Evolutionary conservation across 2,113 vertebrate species (phyloP).

Genomic region (Scolopax mira): DNA sequence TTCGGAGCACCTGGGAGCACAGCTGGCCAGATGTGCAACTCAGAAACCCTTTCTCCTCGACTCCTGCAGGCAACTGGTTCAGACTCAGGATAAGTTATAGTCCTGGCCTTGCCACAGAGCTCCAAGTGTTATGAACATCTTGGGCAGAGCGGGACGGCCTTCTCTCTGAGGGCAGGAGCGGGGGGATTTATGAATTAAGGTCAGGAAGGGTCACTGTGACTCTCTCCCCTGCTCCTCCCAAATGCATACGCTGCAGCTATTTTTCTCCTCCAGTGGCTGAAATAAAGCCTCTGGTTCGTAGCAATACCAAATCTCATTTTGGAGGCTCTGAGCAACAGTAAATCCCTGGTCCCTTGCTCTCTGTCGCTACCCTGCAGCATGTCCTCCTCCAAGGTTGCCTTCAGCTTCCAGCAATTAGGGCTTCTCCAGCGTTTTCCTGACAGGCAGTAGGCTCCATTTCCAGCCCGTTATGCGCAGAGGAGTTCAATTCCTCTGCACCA

Average conservation of each 20-base stretch:
- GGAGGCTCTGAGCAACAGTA: constrained; percentile 39
- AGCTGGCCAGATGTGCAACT: background rate
- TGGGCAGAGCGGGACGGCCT: background rate
- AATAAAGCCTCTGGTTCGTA: constrained; percentile 20
- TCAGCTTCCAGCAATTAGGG: constrained; percentile 15
- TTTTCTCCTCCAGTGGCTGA: constrained; percentile 30
- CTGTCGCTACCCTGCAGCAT: background rate
- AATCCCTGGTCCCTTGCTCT: constrained; percentile 36
- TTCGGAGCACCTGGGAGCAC: background rate
- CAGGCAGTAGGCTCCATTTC: background rate
- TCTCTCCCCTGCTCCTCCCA: constrained; percentile 18
- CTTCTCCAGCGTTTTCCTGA: background rate
- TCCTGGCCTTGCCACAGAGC: background rate
- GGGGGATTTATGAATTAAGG: background rate
- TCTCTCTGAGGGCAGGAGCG: background rate
- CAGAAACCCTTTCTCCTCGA: rapidly evolving
- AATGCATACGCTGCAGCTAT: background rate
- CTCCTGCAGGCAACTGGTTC: background rate
- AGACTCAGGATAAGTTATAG: background rate
- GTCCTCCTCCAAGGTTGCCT: constrained; percentile 62
- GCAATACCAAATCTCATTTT: constrained; percentile 3
- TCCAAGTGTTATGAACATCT: background rate
- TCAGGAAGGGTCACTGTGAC: background rate
- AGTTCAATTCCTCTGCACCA: background rate
- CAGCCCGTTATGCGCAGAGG: background rate